These are phyloP conservation scores for Anguilla obscura DNA, from an alignment of 2,797 vertebrate species.

Conservation along the genomic window DNA sequence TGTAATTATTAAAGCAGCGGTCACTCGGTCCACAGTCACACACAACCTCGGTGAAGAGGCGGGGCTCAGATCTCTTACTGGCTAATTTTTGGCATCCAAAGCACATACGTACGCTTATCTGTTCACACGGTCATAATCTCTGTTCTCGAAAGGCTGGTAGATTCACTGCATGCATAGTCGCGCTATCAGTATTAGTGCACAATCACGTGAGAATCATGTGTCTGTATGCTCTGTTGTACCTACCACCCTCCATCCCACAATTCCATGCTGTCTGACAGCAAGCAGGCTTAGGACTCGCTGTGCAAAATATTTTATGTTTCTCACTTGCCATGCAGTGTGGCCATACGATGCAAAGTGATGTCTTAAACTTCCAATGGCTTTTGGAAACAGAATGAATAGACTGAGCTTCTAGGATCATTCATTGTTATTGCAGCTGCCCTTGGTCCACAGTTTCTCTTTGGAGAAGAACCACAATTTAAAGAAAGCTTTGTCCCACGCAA, in stretches of 20 bases:
- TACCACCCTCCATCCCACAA: neutral
- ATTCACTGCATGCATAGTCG: constrained; percentile 1
- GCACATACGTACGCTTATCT: constrained; percentile 16
- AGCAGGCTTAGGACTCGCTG: neutral
- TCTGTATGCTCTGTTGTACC: neutral
- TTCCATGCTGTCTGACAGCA: neutral
- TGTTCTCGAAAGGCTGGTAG: constrained; percentile 11
- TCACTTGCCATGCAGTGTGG: neutral
- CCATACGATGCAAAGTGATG: neutral
- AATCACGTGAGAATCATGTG: neutral
- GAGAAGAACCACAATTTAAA: neutral
- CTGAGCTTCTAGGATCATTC: neutral
- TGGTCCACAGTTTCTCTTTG: neutral
- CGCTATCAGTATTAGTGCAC: constrained; percentile 6
- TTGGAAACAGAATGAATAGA: neutral
- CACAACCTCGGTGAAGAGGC: neutral
- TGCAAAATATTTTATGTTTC: neutral
- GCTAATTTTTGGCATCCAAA: constrained; percentile 30
- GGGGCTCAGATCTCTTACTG: neutral
- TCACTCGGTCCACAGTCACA: neutral
- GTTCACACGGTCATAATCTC: constrained; percentile 10
- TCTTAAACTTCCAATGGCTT: neutral
- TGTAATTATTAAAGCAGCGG: neutral
- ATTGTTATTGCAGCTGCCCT: constrained; percentile 2
- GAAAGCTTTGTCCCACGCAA: neutral